phyloP scores from a whole-genome alignment of 2,797 vertebrate genomes.

The Cynopterus sphinx region DNA sequence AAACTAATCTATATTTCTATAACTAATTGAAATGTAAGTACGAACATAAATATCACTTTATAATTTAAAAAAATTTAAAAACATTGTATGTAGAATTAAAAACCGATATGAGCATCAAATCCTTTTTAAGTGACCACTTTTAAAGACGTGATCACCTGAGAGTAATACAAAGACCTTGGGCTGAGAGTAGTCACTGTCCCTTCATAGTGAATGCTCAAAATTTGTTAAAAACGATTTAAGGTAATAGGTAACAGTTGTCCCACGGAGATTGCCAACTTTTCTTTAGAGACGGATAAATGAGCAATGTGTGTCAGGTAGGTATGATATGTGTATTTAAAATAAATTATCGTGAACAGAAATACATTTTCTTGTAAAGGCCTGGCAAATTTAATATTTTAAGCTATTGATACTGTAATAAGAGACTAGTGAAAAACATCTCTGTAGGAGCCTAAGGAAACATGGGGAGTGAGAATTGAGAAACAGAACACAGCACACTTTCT shows the following conservation, averaged over 20 bases:
- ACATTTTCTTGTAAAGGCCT: conserved; percentile 80
- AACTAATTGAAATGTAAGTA: background rate
- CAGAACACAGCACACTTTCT: background rate
- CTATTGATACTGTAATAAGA: conserved; percentile 11
- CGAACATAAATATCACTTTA: background rate
- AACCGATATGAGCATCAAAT: background rate
- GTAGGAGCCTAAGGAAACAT: background rate
- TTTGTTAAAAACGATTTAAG: conserved; percentile 87
- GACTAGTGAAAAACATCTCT: background rate
- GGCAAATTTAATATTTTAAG: conserved; percentile 79
- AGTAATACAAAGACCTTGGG: conserved; percentile 77
- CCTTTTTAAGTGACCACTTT: conserved; percentile 4
- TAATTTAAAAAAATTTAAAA: background rate
- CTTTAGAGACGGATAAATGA: conserved; percentile 89
- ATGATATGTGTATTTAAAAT: conserved; percentile 77
- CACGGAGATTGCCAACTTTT: conserved; percentile 85
- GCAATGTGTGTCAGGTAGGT: conserved; percentile 85
- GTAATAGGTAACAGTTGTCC: conserved; percentile 85
- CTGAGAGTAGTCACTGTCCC: conserved; percentile 84
- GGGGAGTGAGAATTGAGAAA: background rate
- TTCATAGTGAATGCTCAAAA: conserved; percentile 84
- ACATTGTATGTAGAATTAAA: background rate
- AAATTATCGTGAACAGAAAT: conserved; percentile 73
- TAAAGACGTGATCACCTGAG: background rate
- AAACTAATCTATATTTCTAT: background rate